Percentiles rank a stretch among this genome's conserved stretches.
phyloP scores from a whole-genome alignment of 2,797 vertebrate species.

The Cottoperca gobio region DNA sequence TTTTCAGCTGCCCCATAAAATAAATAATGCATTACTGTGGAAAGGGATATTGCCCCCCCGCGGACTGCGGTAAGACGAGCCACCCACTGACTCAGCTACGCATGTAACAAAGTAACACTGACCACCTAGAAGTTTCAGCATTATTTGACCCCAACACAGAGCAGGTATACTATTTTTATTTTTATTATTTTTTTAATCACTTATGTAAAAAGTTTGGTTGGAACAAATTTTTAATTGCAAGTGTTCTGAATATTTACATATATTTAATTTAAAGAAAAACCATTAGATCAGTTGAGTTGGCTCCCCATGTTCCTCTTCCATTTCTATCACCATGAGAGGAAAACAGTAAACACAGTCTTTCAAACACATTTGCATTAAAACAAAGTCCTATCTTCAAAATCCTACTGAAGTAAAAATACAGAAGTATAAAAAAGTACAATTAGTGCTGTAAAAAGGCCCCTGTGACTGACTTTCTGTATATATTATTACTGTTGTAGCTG shows the following conservation, averaged over 20 bases:
- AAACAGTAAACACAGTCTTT: not conserved
- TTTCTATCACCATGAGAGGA: not conserved
- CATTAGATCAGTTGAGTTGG: not conserved
- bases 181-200: not conserved
- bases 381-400: not conserved
- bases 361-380: not conserved
- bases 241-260: not conserved
- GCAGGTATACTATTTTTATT: not conserved
- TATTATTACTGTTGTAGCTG: not conserved
- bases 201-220: not conserved
- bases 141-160: conserved; percentile 10
- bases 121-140: conserved; percentile 34
- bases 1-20: conserved; percentile 48
- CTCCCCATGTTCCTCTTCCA: not conserved
- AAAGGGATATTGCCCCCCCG: conserved; percentile 75
- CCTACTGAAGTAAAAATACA: not conserved
- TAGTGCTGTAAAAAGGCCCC: not conserved
- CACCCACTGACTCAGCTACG: conserved; percentile 49
- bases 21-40: conserved; percentile 80
- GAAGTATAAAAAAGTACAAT: not conserved
- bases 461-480: not conserved
- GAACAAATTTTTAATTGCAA: not conserved
- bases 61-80: conserved; percentile 66
- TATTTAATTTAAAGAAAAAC: too few species aligned
- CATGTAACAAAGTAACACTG: conserved; percentile 21